Conservation (phyloP, 2,888 invertebrate genomes). For the Euclidia mi region DNA sequence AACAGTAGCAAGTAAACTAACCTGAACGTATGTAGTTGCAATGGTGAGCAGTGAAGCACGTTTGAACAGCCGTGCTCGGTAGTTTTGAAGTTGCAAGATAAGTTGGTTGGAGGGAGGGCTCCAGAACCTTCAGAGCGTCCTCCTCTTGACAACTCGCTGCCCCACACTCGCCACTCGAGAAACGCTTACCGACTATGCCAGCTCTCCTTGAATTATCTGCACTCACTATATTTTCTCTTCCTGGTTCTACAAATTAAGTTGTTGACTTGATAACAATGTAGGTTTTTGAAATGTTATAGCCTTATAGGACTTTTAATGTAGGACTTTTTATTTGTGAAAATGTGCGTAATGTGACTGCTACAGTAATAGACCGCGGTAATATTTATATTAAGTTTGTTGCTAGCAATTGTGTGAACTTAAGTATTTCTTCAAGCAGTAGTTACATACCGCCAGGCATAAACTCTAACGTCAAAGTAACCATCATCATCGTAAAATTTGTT, state of each 20-base stretch:
- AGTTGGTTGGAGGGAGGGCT: conserved; percentile 45
- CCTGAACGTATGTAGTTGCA: too few species aligned
- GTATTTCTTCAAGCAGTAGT: too few species aligned
- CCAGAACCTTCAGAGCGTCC: conserved; percentile 11
- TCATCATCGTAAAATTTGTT: too few species aligned
- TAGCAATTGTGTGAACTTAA: too few species aligned
- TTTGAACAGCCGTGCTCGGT: too few species aligned
- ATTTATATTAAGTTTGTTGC: too few species aligned
- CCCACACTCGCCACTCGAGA: conserved; percentile 50
- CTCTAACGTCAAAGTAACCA: too few species aligned
- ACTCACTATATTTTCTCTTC: conserved; percentile 37
- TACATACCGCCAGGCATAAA: too few species aligned
- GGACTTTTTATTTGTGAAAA: background rate
- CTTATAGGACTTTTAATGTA: background rate
- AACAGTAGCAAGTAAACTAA: too few species aligned
- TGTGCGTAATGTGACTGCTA: background rate
- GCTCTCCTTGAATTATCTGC: conserved; percentile 44
- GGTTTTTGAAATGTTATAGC: background rate
- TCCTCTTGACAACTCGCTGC: conserved; percentile 59
- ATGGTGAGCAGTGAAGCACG: too few species aligned
- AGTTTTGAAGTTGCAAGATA: too few species aligned
- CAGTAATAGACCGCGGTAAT: too few species aligned
- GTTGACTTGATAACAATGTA: conserved; percentile 4
- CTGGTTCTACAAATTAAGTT: conserved; percentile 27
- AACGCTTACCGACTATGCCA: conserved; percentile 54